These are phyloP conservation scores for Abramis brama DNA, from an alignment of 2,113 vertebrate genomes.

Conservation along the genomic window DNA sequence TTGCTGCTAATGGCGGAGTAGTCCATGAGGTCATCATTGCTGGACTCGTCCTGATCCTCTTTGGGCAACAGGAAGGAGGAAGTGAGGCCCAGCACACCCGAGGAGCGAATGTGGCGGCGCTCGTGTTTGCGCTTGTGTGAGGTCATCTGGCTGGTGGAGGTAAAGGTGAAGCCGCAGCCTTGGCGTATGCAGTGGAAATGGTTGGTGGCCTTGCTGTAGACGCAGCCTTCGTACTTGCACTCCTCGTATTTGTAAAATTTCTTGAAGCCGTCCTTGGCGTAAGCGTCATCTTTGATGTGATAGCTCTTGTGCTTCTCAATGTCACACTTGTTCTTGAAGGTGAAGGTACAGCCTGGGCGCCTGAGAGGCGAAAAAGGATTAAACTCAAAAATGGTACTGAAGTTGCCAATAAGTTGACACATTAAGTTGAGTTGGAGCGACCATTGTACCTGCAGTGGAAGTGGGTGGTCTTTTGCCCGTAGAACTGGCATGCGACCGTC, in stretches of 20 bases:
- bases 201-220: conserved; percentile 99
- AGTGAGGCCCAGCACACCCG: conserved; percentile 85
- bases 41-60: conserved; percentile 96
- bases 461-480: conserved; percentile 98
- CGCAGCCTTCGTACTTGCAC: conserved; percentile 98
- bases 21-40: conserved; percentile 97
- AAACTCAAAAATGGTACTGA: not conserved
- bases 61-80: conserved; percentile 86
- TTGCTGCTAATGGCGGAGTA: conserved; percentile 97
- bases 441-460: conserved; percentile 94
- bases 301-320: conserved; percentile 99
- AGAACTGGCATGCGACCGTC: conserved; percentile 94
- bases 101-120: conserved; percentile 92
- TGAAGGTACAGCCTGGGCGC: conserved; percentile 95
- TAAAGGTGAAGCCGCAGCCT: conserved; percentile 99
- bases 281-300: conserved; percentile 99
- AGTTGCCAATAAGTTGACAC: not conserved
- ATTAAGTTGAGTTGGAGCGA: not conserved
- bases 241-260: conserved; percentile 99
- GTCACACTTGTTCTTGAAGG: conserved; percentile 99
- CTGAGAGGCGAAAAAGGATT: conserved; percentile 68
- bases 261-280: conserved; percentile 99
- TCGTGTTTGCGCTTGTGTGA: conserved; percentile 99
- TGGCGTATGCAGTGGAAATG: conserved; percentile 99
- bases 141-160: conserved; percentile 99